A percentile compares a stretch with the other conserved stretches of the same genome.
These are phyloP conservation scores for Cricetomys ansorgei DNA, from an alignment of 2,113 vertebrate species.

Conservation along the genomic window DNA sequence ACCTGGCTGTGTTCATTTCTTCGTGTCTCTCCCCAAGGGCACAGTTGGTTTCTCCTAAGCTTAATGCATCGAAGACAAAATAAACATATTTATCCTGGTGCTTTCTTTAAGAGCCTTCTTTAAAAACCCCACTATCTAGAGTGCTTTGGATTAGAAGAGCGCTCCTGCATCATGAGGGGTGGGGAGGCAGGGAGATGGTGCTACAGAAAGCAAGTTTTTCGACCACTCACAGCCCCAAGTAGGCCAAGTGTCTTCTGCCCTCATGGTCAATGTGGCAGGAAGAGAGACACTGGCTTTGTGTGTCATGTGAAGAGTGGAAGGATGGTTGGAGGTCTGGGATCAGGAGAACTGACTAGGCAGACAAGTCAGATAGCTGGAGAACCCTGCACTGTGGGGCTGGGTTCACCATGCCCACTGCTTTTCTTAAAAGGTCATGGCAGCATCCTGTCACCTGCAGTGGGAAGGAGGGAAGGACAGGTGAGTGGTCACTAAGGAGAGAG, in stretches of 20 bases:
- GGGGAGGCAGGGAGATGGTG: accelerated
- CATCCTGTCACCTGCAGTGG: background rate
- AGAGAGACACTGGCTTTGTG: accelerated
- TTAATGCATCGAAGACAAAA: background rate
- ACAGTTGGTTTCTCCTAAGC: background rate
- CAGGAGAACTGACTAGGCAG: accelerated
- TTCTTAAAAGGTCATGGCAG: background rate
- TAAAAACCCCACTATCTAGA: background rate
- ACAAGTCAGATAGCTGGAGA: background rate
- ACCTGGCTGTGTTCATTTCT: accelerated
- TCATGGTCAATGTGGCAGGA: accelerated
- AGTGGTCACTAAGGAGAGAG: background rate
- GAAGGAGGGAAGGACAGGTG: background rate
- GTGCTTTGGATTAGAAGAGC: background rate
- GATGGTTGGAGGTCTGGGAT: background rate
- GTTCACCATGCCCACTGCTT: background rate
- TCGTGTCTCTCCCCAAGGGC: background rate
- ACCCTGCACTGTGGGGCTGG: background rate
- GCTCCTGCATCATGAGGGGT: accelerated
- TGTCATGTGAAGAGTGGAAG: background rate
- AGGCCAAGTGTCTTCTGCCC: background rate
- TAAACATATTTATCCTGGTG: background rate
- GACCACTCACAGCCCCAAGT: accelerated
- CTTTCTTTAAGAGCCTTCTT: no score
- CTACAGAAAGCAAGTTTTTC: accelerated